phyloP scores from a whole-genome alignment of 2,797 vertebrate genomes.

The Betta splendens region DNA sequence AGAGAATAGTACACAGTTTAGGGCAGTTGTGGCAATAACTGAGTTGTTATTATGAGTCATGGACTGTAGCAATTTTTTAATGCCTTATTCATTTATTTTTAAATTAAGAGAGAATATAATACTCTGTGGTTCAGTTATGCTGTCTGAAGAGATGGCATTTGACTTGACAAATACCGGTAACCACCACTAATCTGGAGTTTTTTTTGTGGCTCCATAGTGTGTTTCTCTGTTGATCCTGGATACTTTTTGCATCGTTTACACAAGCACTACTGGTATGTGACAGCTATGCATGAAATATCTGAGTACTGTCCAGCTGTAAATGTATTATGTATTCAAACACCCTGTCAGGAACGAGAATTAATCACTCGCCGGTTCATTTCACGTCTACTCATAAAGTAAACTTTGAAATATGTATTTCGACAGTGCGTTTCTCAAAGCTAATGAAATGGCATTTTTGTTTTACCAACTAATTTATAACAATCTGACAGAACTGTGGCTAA shows the following conservation, averaged over 20 bases:
- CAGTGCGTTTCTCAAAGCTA: constrained; percentile 6
- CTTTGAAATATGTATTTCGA: constrained; percentile 49
- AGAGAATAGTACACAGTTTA: constrained; percentile 41
- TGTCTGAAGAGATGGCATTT: background rate
- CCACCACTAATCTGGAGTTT: constrained; percentile 27
- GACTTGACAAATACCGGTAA: background rate
- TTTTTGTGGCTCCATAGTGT: constrained; percentile 44
- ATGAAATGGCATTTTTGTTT: constrained; percentile 21
- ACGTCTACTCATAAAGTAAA: constrained; percentile 56
- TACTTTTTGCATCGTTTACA: constrained; percentile 53
- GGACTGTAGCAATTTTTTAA: background rate
- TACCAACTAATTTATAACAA: constrained; percentile 17
- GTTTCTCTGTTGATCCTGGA: constrained; percentile 51
- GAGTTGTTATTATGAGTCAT: background rate
- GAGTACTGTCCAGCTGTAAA: constrained; percentile 54
- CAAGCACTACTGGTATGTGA: constrained; percentile 61
- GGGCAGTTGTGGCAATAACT: background rate
- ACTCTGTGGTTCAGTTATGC: background rate
- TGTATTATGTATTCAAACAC: constrained; percentile 62
- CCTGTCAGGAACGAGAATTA: constrained; percentile 56
- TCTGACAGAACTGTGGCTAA: constrained; percentile 3
- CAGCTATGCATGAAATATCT: constrained; percentile 64
- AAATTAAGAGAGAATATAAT: constrained; percentile 4
- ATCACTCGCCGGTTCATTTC: constrained; percentile 53
- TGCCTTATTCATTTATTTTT: constrained; percentile 1